Percentiles rank a stretch among this genome's conserved stretches.
Conservation (phyloP, 2,888 invertebrate species). For the Orgyia antiqua region DNA sequence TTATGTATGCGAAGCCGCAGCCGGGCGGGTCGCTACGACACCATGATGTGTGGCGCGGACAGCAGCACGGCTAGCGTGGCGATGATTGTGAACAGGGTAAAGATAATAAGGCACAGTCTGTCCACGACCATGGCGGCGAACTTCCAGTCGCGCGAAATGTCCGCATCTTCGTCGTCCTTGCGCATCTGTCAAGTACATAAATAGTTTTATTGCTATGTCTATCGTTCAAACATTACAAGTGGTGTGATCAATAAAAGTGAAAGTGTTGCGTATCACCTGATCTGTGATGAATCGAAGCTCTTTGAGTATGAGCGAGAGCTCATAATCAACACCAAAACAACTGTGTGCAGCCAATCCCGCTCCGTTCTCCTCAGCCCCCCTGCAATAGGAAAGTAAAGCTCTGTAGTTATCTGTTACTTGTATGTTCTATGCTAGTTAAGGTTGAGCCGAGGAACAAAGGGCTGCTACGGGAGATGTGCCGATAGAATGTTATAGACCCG, state of each 20-base stretch:
- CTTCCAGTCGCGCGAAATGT: constrained; percentile 98
- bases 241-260: too few species aligned
- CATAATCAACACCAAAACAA: constrained; percentile 95
- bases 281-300: constrained; percentile 96
- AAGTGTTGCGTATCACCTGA: constrained; percentile 80
- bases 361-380: constrained; percentile 81
- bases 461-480: constrained; percentile 68
- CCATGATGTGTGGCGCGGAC: constrained; percentile 97
- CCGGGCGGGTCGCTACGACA: constrained; percentile 85
- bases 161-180: constrained; percentile 95
- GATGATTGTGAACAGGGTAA: constrained; percentile 98
- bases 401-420: constrained; percentile 66
- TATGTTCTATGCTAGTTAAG: constrained; percentile 61
- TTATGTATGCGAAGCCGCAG: constrained; percentile 71
- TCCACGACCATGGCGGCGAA: constrained; percentile 99
- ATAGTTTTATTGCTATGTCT: too few species aligned
- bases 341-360: constrained; percentile 89
- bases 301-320: constrained; percentile 95
- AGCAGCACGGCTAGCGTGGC: constrained; percentile 97
- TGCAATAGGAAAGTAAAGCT: constrained; percentile 58
- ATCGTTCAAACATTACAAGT: too few species aligned
- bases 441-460: constrained; percentile 69
- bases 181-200: constrained; percentile 82
- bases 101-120: constrained; percentile 99
- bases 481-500: constrained; percentile 48